Evolutionary conservation across 2,113 vertebrate species (phyloP), one percentile per base, ranked within the genome.

Genomic region (Takifugu flavidus): DNA sequence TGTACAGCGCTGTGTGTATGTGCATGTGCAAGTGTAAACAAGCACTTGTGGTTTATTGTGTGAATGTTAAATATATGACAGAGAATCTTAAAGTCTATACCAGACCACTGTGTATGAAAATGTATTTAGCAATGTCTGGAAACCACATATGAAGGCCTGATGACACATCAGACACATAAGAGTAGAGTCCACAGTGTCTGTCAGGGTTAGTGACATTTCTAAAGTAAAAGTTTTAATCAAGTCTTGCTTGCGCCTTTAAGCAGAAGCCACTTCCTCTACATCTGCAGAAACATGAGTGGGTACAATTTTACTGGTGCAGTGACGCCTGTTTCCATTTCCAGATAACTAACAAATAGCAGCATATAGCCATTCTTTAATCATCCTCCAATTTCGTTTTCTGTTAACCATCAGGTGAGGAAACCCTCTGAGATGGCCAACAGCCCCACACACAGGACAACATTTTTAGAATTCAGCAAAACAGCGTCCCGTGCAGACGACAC

Each of bases 141-240:
- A 74, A 79, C 34, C 49, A 45, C 52, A 26, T 8, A 42, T 72
- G 65, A 28, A 34, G 10, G 13, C 20, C 43, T 67, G 43, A 58
- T 46, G 60, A 34, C 12, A 3, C 34, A 39, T 34, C 5, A 29
- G 20, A 20, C 20, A 20, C 59, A 55, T 66, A 72, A 70, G 26
- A 55, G 34, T 28, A 49, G 7, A 39, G 49, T 49, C 20, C 65
- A 29, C 65, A 49, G 42, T 69, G 62, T 75, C 64, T 78, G 49
- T 75, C 12, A 45, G 44, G 8, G 80, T 85, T 74, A 74, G 64
- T 85, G 47, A 75, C 61, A 49, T 70, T 66, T 77, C 42, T 11
- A 6, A 13, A 10, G 20, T 20, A 20, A 59, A 39, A 53, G 7
- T 34, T 10, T 74, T 2, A 42, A 34, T 4, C 34, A 39, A 39